Evolutionary conservation across 2,888 invertebrate species (phyloP).

Genomic region (Andricus curvator): DNA sequence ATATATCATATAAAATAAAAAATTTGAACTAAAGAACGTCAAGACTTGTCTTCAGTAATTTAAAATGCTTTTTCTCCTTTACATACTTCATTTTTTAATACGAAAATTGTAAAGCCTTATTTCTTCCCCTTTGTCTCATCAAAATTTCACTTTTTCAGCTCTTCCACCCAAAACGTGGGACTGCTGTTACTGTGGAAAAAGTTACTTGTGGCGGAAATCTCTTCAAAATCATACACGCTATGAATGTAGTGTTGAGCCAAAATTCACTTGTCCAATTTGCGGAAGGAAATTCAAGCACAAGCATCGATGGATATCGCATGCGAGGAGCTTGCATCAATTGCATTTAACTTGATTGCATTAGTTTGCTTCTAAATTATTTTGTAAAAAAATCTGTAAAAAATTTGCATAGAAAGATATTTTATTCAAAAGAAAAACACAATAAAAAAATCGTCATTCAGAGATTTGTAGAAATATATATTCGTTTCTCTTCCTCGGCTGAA

Average conservation of each 20-base stretch:
- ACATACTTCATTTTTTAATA: neutral
- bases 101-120: neutral
- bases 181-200: conserved; percentile 63
- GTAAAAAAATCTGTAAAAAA: no score
- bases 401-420: neutral
- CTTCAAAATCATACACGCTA: conserved; percentile 63
- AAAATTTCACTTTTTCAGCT: conserved; percentile 16
- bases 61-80: neutral
- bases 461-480: no score
- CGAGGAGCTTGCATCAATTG: conserved; percentile 31
- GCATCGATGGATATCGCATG: conserved; percentile 57
- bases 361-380: neutral
- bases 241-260: conserved; percentile 70
- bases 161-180: conserved; percentile 42
- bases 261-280: conserved; percentile 85
- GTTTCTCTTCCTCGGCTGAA: neutral
- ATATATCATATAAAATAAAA: neutral
- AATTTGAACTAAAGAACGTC: neutral
- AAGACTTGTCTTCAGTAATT: neutral
- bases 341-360: neutral
- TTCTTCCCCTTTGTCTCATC: neutral
- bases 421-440: neutral
- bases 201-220: conserved; percentile 70
- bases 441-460: no score
- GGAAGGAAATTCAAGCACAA: conserved; percentile 87